Conservation (phyloP, 2,113 vertebrate species). For the Cyprinodon tularosa region DNA sequence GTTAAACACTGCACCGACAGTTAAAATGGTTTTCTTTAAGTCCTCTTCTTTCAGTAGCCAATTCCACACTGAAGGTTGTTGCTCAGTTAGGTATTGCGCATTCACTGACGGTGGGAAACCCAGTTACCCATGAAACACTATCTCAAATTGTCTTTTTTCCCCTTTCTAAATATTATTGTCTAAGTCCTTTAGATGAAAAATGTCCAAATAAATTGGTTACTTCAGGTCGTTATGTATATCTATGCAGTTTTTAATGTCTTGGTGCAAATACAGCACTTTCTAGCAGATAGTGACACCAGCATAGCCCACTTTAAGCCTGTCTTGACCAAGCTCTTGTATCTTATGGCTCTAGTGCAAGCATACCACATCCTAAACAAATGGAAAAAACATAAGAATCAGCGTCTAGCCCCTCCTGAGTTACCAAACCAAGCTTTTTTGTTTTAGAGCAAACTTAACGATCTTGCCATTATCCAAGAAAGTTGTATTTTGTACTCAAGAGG, state of each 20-base stretch:
- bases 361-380: constrained; percentile 28
- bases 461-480: constrained; percentile 63
- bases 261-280: not conserved
- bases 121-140: too few species aligned
- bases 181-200: not conserved
- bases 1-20: not conserved
- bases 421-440: constrained; percentile 47
- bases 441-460: constrained; percentile 12
- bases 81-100: too few species aligned
- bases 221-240: constrained; percentile 9
- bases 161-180: not conserved
- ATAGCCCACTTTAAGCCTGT: not conserved
- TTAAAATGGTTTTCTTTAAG: not conserved
- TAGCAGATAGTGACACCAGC: constrained; percentile 11
- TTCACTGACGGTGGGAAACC: too few species aligned
- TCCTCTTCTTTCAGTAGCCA: too few species aligned
- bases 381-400: constrained; percentile 51
- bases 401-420: constrained; percentile 48
- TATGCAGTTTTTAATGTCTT: constrained; percentile 2
- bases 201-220: not conserved
- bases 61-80: too few species aligned
- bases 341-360: constrained; percentile 30
- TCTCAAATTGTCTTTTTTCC: not conserved
- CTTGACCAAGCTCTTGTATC: constrained; percentile 29
- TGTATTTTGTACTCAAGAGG: constrained; percentile 76